phyloP scores from a whole-genome alignment of 2,888 invertebrate species.

The Papilio protenor region DNA sequence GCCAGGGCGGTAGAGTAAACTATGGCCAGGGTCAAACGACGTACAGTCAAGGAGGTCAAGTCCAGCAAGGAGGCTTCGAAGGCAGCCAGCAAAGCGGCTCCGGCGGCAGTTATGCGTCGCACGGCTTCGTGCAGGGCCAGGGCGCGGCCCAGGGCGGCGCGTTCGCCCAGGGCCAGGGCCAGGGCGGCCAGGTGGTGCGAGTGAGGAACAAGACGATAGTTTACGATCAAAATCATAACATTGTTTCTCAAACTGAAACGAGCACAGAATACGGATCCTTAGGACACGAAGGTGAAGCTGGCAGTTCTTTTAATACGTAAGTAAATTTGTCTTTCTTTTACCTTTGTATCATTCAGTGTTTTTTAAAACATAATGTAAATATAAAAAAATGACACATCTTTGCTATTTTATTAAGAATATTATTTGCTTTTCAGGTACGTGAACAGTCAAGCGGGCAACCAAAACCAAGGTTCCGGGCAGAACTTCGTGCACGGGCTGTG shows the following conservation, averaged over 20 bases:
- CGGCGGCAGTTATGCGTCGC: slow-evolving; percentile 48
- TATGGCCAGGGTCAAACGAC: slow-evolving; percentile 40
- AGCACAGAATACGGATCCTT: slow-evolving; percentile 80
- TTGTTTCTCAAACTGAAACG: slow-evolving; percentile 77
- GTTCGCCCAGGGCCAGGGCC: slow-evolving; percentile 49
- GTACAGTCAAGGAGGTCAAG: slow-evolving; percentile 45
- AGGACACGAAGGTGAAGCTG: slow-evolving; percentile 77
- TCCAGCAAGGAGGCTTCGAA: slow-evolving; percentile 47
- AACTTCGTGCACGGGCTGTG: slow-evolving; percentile 73
- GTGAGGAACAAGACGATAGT: slow-evolving; percentile 68
- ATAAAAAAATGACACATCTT: background rate
- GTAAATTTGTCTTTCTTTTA: slow-evolving; percentile 51
- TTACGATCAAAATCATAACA: slow-evolving; percentile 74
- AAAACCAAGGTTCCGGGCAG: slow-evolving; percentile 52
- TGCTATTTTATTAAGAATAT: background rate
- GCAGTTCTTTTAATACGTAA: slow-evolving; percentile 77
- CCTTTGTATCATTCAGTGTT: background rate
- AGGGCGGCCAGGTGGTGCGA: slow-evolving; percentile 60
- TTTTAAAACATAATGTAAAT: background rate
- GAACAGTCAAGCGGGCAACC: slow-evolving; percentile 49
- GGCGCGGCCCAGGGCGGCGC: slow-evolving; percentile 51
- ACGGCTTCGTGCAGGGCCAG: slow-evolving; percentile 42
- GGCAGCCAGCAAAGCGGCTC: slow-evolving; percentile 51
- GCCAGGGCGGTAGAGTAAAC: slow-evolving; percentile 39
- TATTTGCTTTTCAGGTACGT: slow-evolving; percentile 58